phyloP scores from a whole-genome alignment of 2,113 vertebrate genomes.

The Felis catus region F.catus_Fca126_mat1.0 CM031418.1:68838001-68838500 shows the following conservation, averaged over 20 bases:
- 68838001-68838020: not conserved
- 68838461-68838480: not conserved
- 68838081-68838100: not conserved
- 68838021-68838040: not conserved
- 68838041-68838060: not conserved
- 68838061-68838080: not conserved
- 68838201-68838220: not conserved
- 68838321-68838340: not conserved
- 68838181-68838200: not conserved
- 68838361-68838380: not conserved
- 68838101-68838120: not conserved
- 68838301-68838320: not conserved
- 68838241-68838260: not conserved
- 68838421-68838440: not conserved
- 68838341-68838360: not conserved
- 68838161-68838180: not conserved
- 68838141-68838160: not conserved
- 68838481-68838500: not conserved
- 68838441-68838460: not conserved
- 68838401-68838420: not conserved
- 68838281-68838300: not conserved
- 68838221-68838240: not conserved
- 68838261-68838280: not conserved
- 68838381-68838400: not conserved
- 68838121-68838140: not conserved